Evolutionary conservation across 1,140 invertebrate genomes (phyloP).

Genomic region (Atta cephalotes): DNA sequence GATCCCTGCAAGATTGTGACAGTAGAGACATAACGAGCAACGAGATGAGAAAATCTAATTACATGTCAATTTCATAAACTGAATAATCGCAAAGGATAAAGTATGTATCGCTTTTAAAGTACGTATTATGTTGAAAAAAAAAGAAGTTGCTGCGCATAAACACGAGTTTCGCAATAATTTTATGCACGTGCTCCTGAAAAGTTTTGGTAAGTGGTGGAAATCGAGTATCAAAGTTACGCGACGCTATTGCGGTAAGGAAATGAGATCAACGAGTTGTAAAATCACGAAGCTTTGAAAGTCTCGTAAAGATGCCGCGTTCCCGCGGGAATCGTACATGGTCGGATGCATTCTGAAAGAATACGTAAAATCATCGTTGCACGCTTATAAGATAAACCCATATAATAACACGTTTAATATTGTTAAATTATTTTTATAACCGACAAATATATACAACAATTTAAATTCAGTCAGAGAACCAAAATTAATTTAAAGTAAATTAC

Average conservation of each 20-base stretch:
- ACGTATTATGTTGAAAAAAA: background rate
- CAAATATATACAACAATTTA: constrained; percentile 11
- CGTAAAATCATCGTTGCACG: constrained; percentile 24
- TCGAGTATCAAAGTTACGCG: constrained; percentile 75
- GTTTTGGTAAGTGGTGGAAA: constrained; percentile 69
- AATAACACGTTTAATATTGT: background rate
- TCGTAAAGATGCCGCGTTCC: constrained; percentile 68
- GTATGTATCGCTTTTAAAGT: background rate
- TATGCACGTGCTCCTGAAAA: constrained; percentile 70
- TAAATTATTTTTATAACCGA: constrained; percentile 20
- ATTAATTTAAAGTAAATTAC: constrained; percentile 43
- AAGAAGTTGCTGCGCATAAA: constrained; percentile 10
- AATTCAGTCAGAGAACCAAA: constrained; percentile 8
- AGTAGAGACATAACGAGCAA: background rate
- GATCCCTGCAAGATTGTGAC: background rate
- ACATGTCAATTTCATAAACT: background rate
- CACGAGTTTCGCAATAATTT: constrained; percentile 69
- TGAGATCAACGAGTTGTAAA: constrained; percentile 80
- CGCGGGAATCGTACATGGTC: constrained; percentile 49
- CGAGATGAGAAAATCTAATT: background rate
- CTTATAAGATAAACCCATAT: background rate
- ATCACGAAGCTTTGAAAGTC: constrained; percentile 77
- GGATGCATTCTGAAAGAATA: constrained; percentile 54
- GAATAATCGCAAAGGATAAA: background rate
- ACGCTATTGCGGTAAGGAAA: constrained; percentile 73